Conservation (phyloP, 2,888 invertebrate species). For the Drosophila percnosoma region DNA sequence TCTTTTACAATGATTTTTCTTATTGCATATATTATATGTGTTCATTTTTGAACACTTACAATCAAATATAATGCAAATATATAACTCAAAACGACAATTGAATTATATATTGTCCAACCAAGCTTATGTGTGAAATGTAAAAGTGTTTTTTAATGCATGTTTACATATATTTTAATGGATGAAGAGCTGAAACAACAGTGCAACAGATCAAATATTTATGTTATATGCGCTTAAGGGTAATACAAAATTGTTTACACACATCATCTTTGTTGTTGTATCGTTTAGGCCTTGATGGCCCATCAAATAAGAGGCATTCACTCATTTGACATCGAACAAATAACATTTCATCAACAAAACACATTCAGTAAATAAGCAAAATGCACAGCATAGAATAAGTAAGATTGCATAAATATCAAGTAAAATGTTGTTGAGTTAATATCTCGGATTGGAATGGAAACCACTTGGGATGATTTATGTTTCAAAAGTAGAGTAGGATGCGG, state of each 20-base stretch:
- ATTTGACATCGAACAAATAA: not conserved
- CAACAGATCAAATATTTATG: not conserved
- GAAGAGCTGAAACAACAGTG: not conserved
- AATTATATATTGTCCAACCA: not conserved
- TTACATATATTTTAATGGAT: not conserved
- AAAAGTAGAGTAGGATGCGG: not conserved
- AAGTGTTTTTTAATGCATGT: not conserved
- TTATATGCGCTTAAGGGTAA: not conserved
- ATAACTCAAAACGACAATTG: not conserved
- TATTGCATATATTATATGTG: no score
- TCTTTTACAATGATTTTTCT: no score
- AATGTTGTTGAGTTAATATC: not conserved
- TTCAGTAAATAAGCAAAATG: not conserved
- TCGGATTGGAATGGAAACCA: not conserved
- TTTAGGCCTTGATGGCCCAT: not conserved
- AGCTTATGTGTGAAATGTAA: not conserved
- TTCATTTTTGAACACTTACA: not conserved
- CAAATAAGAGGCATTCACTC: not conserved
- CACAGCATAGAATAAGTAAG: not conserved
- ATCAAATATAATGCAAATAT: not conserved
- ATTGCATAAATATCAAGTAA: not conserved
- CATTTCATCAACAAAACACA: not conserved
- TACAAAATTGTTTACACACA: not conserved
- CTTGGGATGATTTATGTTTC: not conserved
- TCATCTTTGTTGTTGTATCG: not conserved